Evolutionary conservation across 2,888 invertebrate species (phyloP), one percentile per base, ranked within the genome.

Genomic region (Yponomeuta malinellus): DNA sequence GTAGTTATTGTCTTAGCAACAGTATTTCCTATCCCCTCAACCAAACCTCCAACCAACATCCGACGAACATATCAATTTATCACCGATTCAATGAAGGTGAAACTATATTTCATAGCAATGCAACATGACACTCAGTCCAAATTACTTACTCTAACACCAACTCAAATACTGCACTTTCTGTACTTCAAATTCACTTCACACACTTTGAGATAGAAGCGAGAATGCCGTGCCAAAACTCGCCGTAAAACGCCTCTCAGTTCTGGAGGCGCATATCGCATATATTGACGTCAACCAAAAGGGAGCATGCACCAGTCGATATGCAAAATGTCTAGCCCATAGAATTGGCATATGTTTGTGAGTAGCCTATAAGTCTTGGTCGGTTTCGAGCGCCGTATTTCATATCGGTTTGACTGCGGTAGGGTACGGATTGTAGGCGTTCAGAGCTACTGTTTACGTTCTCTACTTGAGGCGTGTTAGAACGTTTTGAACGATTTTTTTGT

Each of bases 261-360:
- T 72, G 72, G 68, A 43, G 69, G 73, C 72, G 72, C 77, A 77
- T 79, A 81, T 82, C 89, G 90, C 89, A 90, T 89, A 90, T 89
- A 90, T 90, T 90, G 90, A 89, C 89, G 91, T 91, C 91, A 90
- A 33, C 81, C 81, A 84, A 90, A 90, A 89, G 90, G 91, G 90
- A 88, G 85, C 83, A 81, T 80, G 85, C 83, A 85, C 85, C 83
- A 85, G 86, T 83, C 87, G 88, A 90, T 72, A 91, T 91, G 91
- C 91, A 90, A 90, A 90, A 90, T 86, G 90, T 88, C 86, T 85
- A 85, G 85, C 86, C 87, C 88, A 89, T 92, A 90, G 91, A 92
- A 91, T 91, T 89, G 91, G 91, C 91, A 92, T 92, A 91, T 91
- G 91, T 89, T 90, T 86, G 85, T 86, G 88, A 88, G 88, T 85